Base-by-base conservation (phyloP, 2,888 invertebrate genomes). In the Ophioninae sp. region DNA sequence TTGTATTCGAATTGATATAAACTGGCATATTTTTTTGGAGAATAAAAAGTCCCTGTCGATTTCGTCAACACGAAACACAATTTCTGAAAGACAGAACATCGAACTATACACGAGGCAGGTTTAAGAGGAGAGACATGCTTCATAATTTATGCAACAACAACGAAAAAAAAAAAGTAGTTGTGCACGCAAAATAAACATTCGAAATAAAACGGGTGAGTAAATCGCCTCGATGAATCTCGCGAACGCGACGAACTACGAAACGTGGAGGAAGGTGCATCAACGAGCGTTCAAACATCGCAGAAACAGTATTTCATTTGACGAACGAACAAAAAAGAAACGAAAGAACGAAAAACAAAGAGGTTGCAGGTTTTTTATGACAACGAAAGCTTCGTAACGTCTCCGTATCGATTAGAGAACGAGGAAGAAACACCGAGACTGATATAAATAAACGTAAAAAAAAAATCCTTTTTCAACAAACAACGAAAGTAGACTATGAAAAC, bases 341-440 rank as follows among this genome's bases (percentile, higher is more conserved):
- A 70, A 69, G 50, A 37, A 69, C 61, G 23, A 68, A 69, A 21
- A 79, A 83, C 61, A 72, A 76, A 84, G 84, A 84, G 84, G 81
- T 84, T 84, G 84, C 84, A 84, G 84, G 81, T 84, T 84, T 84
- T 82, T 73, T 59, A 10, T 37, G 7, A 44, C 13, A 20, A 65
- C 17, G 39, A 80, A 75, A 85, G 68, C 72, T 69, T 68, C 69
- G 56, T 17, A 69, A 65, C 62, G 30, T 64, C 56, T 61, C 13
- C 62, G 56, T 44, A 81, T 41, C 37, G 39, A 41, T 72, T 57
- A 80, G 72, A 74, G 39, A 69, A 61, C 61, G 69, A 59, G 20
- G 59, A 59, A 30, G 21, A 20, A 77, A 44, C 59, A 67, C 56
- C 13, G n/a, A 73, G 50, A 56, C 59, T 6, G 50, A 30, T 17